Evolutionary conservation across 2,888 invertebrate species (phyloP).

Genomic region (Biston stratarius): DNA sequence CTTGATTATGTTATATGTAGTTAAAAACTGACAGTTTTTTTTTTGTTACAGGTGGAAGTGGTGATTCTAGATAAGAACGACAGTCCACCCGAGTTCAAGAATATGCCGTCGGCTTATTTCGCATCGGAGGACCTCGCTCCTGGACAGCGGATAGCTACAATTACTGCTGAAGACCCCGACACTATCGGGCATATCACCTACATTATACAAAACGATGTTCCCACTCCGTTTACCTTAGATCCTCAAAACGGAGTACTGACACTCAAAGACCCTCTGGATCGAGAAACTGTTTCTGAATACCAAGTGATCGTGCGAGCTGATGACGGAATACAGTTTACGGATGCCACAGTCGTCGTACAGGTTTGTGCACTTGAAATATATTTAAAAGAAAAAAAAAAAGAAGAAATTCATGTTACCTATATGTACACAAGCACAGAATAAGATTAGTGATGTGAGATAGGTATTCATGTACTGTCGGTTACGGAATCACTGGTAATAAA

Average conservation of each 20-base stretch:
- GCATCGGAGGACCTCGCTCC: slow-evolving; percentile 95
- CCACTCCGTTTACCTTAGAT: slow-evolving; percentile 91
- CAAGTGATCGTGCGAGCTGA: slow-evolving; percentile 93
- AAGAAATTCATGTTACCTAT: slow-evolving; percentile 34
- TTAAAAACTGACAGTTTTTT: slow-evolving; percentile 17
- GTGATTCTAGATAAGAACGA: slow-evolving; percentile 96
- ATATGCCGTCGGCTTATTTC: slow-evolving; percentile 89
- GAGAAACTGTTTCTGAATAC: slow-evolving; percentile 93
- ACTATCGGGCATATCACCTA: slow-evolving; percentile 92
- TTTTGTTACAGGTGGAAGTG: slow-evolving; percentile 91
- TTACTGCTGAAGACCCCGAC: slow-evolving; percentile 94
- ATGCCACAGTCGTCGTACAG: slow-evolving; percentile 91
- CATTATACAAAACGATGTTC: slow-evolving; percentile 89
- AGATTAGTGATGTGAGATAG: slow-evolving; percentile 40
- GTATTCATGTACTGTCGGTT: slow-evolving; percentile 35
- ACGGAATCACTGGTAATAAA: slow-evolving; percentile 4
- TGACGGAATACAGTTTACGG: slow-evolving; percentile 95
- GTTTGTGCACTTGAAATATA: slow-evolving; percentile 80
- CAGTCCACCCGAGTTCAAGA: slow-evolving; percentile 95
- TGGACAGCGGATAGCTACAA: slow-evolving; percentile 91
- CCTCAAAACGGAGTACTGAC: slow-evolving; percentile 90
- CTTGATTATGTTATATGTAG: slow-evolving; percentile 66
- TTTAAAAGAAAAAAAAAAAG: slow-evolving; percentile 34
- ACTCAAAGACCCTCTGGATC: slow-evolving; percentile 92
- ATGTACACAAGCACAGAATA: slow-evolving; percentile 35